phyloP scores from a whole-genome alignment of 1,140 invertebrate genomes.

The Triops longicaudatus region DNA sequence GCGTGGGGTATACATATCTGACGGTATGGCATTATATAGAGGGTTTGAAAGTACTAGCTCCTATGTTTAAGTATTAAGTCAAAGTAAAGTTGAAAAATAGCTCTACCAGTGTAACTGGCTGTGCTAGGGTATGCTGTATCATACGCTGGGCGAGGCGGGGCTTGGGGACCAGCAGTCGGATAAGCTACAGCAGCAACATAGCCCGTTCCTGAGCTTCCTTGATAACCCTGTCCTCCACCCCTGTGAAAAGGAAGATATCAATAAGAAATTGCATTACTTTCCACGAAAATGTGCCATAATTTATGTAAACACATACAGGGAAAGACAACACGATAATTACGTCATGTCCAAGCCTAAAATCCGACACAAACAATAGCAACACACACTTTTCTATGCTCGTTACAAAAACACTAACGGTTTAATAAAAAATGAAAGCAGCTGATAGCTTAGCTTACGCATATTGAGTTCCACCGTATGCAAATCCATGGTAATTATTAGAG shows the following conservation, averaged over 20 bases:
- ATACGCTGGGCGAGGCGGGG: conserved; percentile 25
- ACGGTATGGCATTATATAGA: too few relatives aligned
- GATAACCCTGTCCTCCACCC: conserved; percentile 4
- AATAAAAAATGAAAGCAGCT: background rate
- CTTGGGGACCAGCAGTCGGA: conserved; percentile 13
- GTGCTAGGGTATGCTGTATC: conserved; percentile 28
- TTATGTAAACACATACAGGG: background rate
- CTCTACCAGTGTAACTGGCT: conserved; percentile 24
- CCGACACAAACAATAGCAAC: background rate
- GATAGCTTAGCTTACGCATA: background rate
- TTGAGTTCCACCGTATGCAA: background rate
- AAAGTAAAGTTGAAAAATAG: too few relatives aligned
- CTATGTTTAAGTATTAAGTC: too few relatives aligned
- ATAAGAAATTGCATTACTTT: background rate
- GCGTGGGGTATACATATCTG: too few relatives aligned
- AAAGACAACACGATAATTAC: background rate
- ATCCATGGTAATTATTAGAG: conserved; percentile 12
- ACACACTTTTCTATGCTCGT: background rate
- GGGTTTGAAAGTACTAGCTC: too few relatives aligned
- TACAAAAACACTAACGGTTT: background rate
- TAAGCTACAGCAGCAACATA: conserved; percentile 11
- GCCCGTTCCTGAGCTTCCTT: conserved; percentile 1
- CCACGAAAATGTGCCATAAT: too few relatives aligned
- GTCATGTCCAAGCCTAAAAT: background rate
- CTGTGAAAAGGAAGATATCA: background rate